These are phyloP conservation scores for Pungitius pungitius DNA, from an alignment of 2,113 vertebrate genomes.

Conservation along the genomic window DNA sequence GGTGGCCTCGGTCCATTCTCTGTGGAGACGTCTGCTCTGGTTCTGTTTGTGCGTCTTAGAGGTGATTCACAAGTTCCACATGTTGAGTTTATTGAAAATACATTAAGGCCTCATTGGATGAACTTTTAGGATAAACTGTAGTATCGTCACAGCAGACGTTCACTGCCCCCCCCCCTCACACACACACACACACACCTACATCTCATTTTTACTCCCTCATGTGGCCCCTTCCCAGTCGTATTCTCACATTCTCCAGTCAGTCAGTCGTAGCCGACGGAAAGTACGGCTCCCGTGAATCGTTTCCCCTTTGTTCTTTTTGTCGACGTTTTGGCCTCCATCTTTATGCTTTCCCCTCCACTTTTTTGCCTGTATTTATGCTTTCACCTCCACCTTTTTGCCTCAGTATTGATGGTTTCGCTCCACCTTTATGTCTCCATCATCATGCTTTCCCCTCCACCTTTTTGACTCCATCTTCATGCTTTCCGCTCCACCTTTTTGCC, in stretches of 20 bases:
- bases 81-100: no score
- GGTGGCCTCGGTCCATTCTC: no score
- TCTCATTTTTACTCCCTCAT: conserved; percentile 24
- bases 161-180: no score
- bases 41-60: no score
- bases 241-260: conserved; percentile 53
- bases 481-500: no score
- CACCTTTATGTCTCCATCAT: no score
- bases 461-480: no score
- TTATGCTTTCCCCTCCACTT: conserved; percentile 23
- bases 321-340: conserved; percentile 14
- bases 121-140: no score
- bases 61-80: not conserved
- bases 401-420: conserved; percentile 31
- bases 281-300: conserved; percentile 50
- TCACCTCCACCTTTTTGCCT: conserved; percentile 1
- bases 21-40: no score
- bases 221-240: conserved; percentile 45
- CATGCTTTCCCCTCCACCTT: no score
- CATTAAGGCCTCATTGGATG: no score
- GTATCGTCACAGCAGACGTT: no score
- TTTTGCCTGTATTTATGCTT: not conserved
- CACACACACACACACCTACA: conserved; percentile 24
- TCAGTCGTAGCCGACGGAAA: conserved; percentile 57
- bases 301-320: conserved; percentile 38